A percentile compares a stretch with the other conserved stretches of the same genome.
phyloP scores from a whole-genome alignment of 2,797 vertebrate genomes.

The Phalanger gymnotis region DNA sequence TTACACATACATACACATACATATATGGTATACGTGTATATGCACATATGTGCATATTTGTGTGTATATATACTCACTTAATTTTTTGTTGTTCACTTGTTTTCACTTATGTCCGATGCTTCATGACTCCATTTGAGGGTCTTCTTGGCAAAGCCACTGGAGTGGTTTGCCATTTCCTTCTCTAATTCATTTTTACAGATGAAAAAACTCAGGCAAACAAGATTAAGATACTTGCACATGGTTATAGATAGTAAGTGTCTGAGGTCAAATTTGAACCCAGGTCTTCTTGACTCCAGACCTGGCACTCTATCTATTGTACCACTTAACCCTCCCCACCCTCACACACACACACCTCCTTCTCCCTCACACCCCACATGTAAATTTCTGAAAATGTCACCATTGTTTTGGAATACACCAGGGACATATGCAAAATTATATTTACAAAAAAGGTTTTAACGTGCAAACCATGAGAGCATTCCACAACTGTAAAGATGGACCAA shows the following conservation, averaged over 20 bases:
- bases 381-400: background rate
- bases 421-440: background rate
- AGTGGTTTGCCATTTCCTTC: background rate
- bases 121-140: background rate
- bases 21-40: background rate
- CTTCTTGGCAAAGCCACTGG: background rate
- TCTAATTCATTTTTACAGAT: background rate
- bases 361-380: no score
- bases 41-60: background rate
- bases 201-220: background rate
- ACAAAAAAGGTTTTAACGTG: background rate
- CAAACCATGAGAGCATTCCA: background rate
- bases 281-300: background rate
- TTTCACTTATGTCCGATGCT: background rate
- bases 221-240: background rate
- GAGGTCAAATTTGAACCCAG: background rate
- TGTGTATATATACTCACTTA: background rate
- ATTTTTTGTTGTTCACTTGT: background rate
- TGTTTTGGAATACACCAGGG: background rate
- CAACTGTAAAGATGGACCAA: background rate
- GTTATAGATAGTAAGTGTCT: background rate
- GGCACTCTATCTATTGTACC: background rate
- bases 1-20: background rate
- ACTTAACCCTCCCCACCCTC: rapidly evolving
- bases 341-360: rapidly evolving